Conservation (phyloP, 2,113 vertebrate genomes). For the Rissa tridactyla region DNA sequence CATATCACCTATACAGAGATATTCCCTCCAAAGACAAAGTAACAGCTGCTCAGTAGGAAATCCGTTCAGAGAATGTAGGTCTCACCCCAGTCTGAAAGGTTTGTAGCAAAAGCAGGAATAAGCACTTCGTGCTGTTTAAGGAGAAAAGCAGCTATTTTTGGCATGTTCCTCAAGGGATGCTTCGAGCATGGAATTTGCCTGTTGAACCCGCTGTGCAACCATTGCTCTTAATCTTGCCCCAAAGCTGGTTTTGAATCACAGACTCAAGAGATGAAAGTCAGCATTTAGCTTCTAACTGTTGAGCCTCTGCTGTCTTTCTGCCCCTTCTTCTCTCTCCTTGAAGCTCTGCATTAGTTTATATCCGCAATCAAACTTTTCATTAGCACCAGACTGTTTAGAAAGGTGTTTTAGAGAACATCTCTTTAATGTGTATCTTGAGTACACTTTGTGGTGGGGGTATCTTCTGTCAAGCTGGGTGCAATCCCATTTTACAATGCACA, state of each 20-base stretch:
- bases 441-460: neutral
- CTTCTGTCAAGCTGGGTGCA: neutral
- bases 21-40: neutral
- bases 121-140: neutral
- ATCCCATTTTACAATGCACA: neutral
- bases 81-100: neutral
- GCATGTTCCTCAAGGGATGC: neutral
- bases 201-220: neutral
- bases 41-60: neutral
- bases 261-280: neutral
- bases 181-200: neutral
- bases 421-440: neutral
- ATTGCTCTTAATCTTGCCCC: neutral
- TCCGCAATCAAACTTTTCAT: neutral
- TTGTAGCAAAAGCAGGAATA: neutral
- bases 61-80: neutral
- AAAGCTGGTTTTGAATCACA: neutral
- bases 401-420: neutral
- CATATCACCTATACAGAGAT: neutral
- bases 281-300: neutral
- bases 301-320: neutral
- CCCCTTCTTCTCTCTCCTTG: neutral
- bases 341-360: neutral
- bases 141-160: neutral
- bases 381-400: neutral